A percentile compares a stretch with the other conserved stretches of the same genome.
These are phyloP conservation scores for Sitophilus oryzae DNA, from an alignment of 1,140 invertebrate genomes.

Conservation along the genomic window DNA sequence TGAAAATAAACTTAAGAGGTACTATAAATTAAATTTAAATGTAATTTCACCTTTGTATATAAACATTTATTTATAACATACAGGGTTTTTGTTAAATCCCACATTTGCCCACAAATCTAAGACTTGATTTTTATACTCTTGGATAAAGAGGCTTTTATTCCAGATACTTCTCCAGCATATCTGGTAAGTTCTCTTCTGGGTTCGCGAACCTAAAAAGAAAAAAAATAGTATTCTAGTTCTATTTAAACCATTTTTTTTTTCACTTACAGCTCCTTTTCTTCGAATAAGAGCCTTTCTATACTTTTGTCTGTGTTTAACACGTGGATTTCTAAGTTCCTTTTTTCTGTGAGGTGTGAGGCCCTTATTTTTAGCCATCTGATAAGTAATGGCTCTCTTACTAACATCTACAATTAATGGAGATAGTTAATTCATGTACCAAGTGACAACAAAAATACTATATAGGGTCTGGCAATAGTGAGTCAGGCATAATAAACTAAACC, in stretches of 20 bases:
- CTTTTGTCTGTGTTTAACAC: conserved; percentile 89
- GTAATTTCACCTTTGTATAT: conserved; percentile 22
- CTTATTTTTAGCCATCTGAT: conserved; percentile 93
- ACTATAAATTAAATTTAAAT: conserved; percentile 13
- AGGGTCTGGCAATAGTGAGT: too few species aligned
- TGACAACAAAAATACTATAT: not conserved
- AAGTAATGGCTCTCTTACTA: conserved; percentile 78
- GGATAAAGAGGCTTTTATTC: conserved; percentile 79
- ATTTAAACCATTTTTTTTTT: conserved; percentile 16
- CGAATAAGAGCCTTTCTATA: conserved; percentile 84
- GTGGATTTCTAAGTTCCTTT: conserved; percentile 86
- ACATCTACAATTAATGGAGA: conserved; percentile 26
- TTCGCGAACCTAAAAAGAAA: conserved; percentile 60
- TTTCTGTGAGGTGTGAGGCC: conserved; percentile 83
- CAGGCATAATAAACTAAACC: too few species aligned
- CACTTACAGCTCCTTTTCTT: conserved; percentile 76
- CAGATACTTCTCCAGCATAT: conserved; percentile 86
- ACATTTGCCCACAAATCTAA: conserved; percentile 41
- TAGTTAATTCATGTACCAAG: not conserved
- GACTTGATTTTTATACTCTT: conserved; percentile 86
- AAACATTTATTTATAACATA: conserved; percentile 23
- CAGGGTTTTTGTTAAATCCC: not conserved
- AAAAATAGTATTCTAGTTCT: conserved; percentile 6
- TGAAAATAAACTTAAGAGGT: too few species aligned
- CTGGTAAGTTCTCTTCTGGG: conserved; percentile 68